phyloP scores from a whole-genome alignment of 2,113 vertebrate species.

The Okapia johnstoni region DNA sequence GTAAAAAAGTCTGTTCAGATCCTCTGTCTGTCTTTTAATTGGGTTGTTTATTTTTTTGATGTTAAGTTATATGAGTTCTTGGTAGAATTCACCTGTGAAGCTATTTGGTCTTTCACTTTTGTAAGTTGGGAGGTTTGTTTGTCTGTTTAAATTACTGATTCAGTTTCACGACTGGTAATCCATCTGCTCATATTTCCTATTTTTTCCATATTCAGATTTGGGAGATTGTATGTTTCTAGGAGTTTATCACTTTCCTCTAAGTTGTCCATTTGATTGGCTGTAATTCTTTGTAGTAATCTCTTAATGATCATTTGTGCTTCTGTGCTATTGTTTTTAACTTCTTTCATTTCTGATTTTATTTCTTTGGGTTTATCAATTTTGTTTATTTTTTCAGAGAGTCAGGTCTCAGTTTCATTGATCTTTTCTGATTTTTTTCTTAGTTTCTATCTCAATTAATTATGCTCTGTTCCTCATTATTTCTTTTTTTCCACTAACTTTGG shows the following conservation, averaged over 20 bases:
- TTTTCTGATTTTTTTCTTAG: not conserved
- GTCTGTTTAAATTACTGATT: not conserved
- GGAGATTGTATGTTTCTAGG: not conserved
- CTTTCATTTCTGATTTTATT: not conserved
- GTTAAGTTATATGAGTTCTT: not conserved
- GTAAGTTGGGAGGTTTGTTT: not conserved
- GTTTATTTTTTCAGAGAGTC: not conserved
- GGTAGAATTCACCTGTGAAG: not conserved
- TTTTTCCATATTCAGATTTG: not conserved
- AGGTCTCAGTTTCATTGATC: not conserved
- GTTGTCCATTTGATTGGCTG: not conserved
- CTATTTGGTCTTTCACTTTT: not conserved
- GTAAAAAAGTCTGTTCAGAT: not conserved
- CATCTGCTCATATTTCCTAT: not conserved
- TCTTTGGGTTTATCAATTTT: not conserved
- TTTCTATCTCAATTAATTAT: not conserved
- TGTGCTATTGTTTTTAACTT: not conserved
- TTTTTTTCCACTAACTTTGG: not conserved
- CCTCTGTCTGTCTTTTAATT: not conserved
- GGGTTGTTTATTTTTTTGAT: not conserved
- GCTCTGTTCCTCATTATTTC: not conserved
- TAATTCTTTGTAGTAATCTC: not conserved
- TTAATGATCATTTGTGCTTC: not conserved
- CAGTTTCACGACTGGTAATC: not conserved
- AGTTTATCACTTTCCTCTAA: not conserved